phyloP scores from a whole-genome alignment of 2,797 vertebrate genomes.

The Sebastes kiyomatsui region DNA sequence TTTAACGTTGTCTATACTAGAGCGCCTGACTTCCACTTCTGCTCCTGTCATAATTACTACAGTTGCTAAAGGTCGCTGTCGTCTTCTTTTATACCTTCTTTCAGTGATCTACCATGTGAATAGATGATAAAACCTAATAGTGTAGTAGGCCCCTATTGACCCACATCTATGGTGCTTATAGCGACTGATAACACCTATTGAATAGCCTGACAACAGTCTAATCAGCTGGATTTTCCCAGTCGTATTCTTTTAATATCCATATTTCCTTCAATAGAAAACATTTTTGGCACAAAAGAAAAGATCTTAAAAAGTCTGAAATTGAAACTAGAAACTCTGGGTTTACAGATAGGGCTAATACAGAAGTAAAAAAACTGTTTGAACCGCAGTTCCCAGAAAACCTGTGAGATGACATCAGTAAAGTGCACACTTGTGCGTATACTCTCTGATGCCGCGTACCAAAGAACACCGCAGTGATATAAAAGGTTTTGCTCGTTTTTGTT shows the following conservation, averaged over 20 bases:
- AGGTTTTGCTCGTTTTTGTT: neutral
- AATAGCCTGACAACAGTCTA: too few species aligned
- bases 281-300: neutral
- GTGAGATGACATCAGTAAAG: neutral
- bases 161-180: too few species aligned
- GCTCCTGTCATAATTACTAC: too few species aligned
- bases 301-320: neutral
- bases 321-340: neutral
- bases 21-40: too few species aligned
- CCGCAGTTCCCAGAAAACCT: neutral
- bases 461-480: neutral
- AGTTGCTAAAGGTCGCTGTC: rapidly evolving
- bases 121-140: too few species aligned
- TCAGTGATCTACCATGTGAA: too few species aligned
- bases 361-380: neutral
- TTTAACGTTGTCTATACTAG: rapidly evolving
- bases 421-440: too few species aligned
- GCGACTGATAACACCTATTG: too few species aligned
- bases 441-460: neutral
- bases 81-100: too few species aligned
- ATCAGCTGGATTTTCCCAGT: too few species aligned
- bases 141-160: too few species aligned
- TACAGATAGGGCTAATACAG: neutral
- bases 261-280: neutral
- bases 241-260: too few species aligned